phyloP scores from a whole-genome alignment of 2,113 vertebrate genomes.

The Rhynchopsitta pachyrhyncha region DNA sequence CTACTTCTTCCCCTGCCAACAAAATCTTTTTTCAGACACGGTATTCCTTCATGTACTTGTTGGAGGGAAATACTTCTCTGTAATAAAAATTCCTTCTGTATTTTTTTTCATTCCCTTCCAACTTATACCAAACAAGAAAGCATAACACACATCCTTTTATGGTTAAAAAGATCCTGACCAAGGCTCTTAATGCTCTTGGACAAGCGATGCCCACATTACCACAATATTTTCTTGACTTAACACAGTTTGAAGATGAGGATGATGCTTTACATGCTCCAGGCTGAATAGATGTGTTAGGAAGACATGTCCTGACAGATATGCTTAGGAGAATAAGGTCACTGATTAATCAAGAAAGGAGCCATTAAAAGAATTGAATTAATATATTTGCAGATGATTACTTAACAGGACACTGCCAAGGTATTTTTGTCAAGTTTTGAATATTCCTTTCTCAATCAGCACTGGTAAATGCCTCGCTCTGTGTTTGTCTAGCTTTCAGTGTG shows the following conservation, averaged over 20 bases:
- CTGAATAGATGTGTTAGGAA: conserved; percentile 56
- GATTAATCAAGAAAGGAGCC: conserved; percentile 58
- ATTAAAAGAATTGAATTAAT: conserved; percentile 60
- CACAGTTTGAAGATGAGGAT: conserved; percentile 58
- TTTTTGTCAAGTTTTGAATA: conserved; percentile 4
- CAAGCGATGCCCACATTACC: conserved; percentile 63
- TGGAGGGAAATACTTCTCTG: conserved; percentile 74
- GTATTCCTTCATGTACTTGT: conserved; percentile 70
- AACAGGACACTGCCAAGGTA: conserved; percentile 41
- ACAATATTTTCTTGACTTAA: conserved; percentile 66
- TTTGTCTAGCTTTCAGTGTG: not conserved
- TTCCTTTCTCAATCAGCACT: not conserved
- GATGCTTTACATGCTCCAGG: conserved; percentile 49
- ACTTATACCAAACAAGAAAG: conserved; percentile 75
- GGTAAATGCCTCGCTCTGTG: not conserved
- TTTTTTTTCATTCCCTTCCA: conserved; percentile 72
- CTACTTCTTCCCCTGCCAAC: not conserved
- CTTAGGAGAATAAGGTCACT: conserved; percentile 64
- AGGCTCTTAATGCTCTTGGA: conserved; percentile 74
- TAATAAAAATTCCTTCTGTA: conserved; percentile 78
- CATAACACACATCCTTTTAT: conserved; percentile 76
- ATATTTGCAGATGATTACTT: conserved; percentile 32
- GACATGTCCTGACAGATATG: conserved; percentile 46
- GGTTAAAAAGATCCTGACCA: conserved; percentile 73
- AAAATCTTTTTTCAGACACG: conserved; percentile 51